A percentile compares a stretch with the other conserved stretches of the same genome.
phyloP scores from a whole-genome alignment of 2,888 invertebrate genomes.

The Tipula helvola region DNA sequence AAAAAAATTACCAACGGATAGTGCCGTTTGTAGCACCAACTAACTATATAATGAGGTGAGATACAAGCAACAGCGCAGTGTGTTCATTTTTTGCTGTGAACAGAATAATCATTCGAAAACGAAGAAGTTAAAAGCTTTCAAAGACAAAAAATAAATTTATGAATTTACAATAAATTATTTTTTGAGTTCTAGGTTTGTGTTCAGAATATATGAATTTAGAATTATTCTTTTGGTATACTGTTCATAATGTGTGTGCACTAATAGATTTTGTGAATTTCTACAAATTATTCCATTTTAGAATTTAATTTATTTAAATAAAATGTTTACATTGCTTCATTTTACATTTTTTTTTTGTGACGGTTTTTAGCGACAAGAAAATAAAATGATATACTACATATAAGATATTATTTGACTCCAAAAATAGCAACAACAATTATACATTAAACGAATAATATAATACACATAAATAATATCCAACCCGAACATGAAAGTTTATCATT shows the following conservation, averaged over 20 bases:
- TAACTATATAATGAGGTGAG: neutral
- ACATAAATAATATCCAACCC: neutral
- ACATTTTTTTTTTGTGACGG: neutral
- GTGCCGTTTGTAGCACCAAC: neutral
- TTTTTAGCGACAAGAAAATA: neutral
- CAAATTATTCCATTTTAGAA: neutral
- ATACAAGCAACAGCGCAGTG: neutral
- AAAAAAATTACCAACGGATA: neutral
- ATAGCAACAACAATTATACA: neutral
- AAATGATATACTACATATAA: neutral
- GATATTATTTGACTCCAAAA: neutral
- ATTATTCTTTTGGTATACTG: neutral
- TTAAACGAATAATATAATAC: neutral
- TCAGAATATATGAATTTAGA: neutral
- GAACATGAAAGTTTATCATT: conserved; percentile 1
- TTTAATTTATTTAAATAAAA: neutral
- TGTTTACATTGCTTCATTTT: neutral
- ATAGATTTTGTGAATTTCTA: neutral
- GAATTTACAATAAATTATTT: neutral
- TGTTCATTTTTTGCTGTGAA: neutral
- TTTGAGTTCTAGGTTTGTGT: neutral
- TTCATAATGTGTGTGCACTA: neutral
- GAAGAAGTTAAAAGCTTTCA: neutral
- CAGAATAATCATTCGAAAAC: neutral
- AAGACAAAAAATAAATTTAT: neutral